Percentiles rank a stretch among this genome's conserved stretches.
Evolutionary conservation across 2,113 vertebrate species (phyloP).

Genomic region (Merops nubicus): DNA sequence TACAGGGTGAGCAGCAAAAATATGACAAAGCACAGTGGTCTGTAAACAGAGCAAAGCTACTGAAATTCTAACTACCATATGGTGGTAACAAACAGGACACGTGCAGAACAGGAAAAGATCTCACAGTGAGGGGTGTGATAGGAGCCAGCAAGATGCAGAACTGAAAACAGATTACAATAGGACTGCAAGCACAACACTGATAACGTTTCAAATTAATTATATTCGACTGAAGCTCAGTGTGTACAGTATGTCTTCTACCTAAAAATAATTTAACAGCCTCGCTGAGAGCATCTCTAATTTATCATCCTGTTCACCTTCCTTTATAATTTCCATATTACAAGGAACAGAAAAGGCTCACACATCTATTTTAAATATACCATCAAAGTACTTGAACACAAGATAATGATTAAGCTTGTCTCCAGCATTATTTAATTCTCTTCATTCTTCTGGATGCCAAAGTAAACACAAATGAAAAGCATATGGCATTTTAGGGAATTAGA

Average conservation of each 20-base stretch:
- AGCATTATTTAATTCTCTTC: constrained; percentile 20
- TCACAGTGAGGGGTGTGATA: constrained; percentile 12
- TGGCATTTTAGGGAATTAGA: constrained; percentile 34
- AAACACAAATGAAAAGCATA: constrained; percentile 66
- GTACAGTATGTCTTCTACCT: constrained; percentile 71
- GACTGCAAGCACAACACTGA: constrained; percentile 41
- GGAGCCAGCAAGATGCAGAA: constrained; percentile 27
- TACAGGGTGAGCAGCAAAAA: constrained; percentile 13
- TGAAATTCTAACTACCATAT: constrained; percentile 11
- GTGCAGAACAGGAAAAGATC: constrained; percentile 50
- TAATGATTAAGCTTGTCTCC: constrained; percentile 26
- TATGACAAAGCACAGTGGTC: constrained; percentile 49
- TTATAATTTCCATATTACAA: constrained; percentile 38
- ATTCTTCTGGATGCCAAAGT: constrained; percentile 44
- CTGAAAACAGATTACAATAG: constrained; percentile 8
- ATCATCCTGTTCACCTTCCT: constrained; percentile 66
- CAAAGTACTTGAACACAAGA: constrained; percentile 14
- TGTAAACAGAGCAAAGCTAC: constrained; percentile 49
- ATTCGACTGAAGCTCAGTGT: constrained; percentile 53
- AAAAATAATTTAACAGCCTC: constrained; percentile 72
- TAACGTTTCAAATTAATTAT: constrained; percentile 70
- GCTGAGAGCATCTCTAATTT: constrained; percentile 50
- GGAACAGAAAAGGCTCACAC: constrained; percentile 42
- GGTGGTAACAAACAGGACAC: constrained; percentile 49
- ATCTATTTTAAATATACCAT: constrained; percentile 43